phyloP scores from a whole-genome alignment of 2,888 invertebrate genomes.

The Polyommatus iphigenia region DNA sequence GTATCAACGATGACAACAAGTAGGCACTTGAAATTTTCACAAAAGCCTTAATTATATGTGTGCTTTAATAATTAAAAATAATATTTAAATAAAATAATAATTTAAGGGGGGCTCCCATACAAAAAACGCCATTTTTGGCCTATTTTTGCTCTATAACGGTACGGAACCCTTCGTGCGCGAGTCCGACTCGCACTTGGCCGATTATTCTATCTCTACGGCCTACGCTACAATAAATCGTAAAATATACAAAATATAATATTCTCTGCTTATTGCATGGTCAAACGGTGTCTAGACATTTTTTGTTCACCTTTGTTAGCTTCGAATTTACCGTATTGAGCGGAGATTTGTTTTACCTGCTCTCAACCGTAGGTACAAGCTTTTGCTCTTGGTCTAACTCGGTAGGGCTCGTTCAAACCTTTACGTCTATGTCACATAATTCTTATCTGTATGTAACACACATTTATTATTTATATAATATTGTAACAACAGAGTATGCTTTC shows the following conservation, averaged over 20 bases:
- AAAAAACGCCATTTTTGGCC: no score
- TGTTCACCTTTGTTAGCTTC: not conserved
- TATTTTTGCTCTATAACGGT: no score
- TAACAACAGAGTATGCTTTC: not conserved
- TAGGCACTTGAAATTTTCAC: no score
- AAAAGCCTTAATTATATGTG: no score
- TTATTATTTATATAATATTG: slow-evolving; percentile 8
- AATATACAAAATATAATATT: not conserved
- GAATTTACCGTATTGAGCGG: not conserved
- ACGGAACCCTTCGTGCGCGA: no score
- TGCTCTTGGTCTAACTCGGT: slow-evolving; percentile 58
- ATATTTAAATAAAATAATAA: no score
- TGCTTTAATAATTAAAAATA: no score
- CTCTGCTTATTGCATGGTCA: not conserved
- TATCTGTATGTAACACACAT: slow-evolving; percentile 44
- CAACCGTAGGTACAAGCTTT: slow-evolving; percentile 59
- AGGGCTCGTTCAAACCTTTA: slow-evolving; percentile 54
- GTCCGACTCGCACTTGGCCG: no score
- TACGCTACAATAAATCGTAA: not conserved
- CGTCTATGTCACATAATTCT: slow-evolving; percentile 53
- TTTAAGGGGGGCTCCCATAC: no score
- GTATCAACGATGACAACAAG: no score
- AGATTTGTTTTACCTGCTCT: slow-evolving; percentile 17
- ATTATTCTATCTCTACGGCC: not conserved
- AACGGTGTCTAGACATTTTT: not conserved